phyloP scores from a whole-genome alignment of 2,113 vertebrate genomes.

The Corydoras sp. region DNA sequence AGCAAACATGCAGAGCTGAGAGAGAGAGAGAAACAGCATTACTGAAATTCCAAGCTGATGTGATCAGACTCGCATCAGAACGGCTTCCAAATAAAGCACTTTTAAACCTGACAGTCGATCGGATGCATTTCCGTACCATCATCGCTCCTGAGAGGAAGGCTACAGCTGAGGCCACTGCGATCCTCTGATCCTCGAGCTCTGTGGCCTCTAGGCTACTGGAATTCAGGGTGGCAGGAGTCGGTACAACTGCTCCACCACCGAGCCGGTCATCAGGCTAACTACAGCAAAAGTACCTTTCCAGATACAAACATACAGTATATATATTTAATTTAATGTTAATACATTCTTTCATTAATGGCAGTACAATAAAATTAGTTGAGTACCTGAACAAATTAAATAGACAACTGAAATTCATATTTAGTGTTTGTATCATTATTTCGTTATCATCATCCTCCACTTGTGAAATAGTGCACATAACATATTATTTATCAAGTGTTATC shows the following conservation, averaged over 20 bases:
- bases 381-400: too few species aligned
- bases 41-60: too few species aligned
- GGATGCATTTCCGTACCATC: slow-evolving; percentile 65
- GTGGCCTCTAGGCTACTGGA: slow-evolving; percentile 60
- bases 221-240: slow-evolving; percentile 65
- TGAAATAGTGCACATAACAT: too few species aligned
- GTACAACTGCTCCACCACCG: slow-evolving; percentile 80
- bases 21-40: not conserved
- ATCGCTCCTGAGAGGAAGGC: slow-evolving; percentile 80
- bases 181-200: slow-evolving; percentile 71
- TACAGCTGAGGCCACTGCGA: slow-evolving; percentile 75
- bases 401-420: too few species aligned
- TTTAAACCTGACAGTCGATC: too few species aligned
- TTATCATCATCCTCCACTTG: too few species aligned
- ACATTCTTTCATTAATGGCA: too few species aligned
- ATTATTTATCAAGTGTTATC: too few species aligned
- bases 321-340: not conserved
- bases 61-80: too few species aligned
- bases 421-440: too few species aligned
- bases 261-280: slow-evolving; percentile 85
- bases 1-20: slow-evolving; percentile 79
- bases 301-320: not conserved
- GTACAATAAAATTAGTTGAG: too few species aligned
- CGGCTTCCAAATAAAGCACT: too few species aligned
- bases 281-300: slow-evolving; percentile 83